These are phyloP conservation scores for Macquaria australasica DNA, from an alignment of 2,113 vertebrate species.

Conservation along the genomic window DNA sequence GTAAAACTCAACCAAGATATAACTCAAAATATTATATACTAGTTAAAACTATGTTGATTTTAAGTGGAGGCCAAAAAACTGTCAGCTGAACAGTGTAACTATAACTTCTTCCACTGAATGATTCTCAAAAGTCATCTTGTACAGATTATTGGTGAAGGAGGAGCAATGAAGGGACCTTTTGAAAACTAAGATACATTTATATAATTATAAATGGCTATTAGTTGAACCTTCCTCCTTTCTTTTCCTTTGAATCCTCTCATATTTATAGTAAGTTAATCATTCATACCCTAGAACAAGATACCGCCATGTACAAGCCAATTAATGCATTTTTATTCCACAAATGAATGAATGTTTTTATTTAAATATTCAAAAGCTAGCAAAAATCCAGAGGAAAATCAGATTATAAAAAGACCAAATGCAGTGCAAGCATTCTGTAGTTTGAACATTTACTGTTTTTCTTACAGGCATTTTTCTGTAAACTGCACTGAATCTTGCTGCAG, in stretches of 20 bases:
- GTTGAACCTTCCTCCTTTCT: neutral
- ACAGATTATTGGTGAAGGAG: no score
- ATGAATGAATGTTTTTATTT: neutral
- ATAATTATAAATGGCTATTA: neutral
- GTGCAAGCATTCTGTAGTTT: neutral
- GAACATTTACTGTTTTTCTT: neutral
- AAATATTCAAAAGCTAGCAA: neutral
- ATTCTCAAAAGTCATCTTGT: no score
- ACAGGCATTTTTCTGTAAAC: neutral
- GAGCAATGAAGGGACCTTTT: no score
- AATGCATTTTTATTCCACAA: neutral
- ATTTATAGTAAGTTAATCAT: neutral
- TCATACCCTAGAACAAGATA: neutral
- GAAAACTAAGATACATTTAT: no score
- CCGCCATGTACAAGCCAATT: neutral
- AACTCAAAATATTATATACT: no score
- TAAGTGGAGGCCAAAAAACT: no score
- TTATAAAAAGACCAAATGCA: neutral
- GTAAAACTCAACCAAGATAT: no score
- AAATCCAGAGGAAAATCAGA: neutral
- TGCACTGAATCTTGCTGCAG: neutral
- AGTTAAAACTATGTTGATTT: no score
- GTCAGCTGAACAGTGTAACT: no score
- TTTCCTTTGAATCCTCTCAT: neutral
- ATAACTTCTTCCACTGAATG: no score